phyloP scores from a whole-genome alignment of 2,888 invertebrate genomes.

The Mesorhabditis belari region DNA sequence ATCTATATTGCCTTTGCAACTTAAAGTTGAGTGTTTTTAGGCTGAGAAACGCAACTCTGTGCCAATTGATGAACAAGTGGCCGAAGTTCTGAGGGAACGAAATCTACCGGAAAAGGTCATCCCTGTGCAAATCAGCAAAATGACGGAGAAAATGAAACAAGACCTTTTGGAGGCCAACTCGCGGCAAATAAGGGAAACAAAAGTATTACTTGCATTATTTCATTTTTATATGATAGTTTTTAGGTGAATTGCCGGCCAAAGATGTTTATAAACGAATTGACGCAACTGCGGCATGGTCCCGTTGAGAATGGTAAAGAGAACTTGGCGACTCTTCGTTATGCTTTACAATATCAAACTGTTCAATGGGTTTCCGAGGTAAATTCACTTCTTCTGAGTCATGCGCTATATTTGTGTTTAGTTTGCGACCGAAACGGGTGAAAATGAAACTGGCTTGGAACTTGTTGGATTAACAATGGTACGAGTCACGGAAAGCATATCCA shows the following conservation, averaged over 20 bases:
- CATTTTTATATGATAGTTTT: too few relatives aligned
- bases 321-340: too few relatives aligned
- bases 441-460: background rate
- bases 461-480: background rate
- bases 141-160: background rate
- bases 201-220: too few relatives aligned
- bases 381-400: background rate
- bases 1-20: too few relatives aligned
- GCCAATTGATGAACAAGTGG: background rate
- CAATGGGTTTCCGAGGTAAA: background rate
- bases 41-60: too few relatives aligned
- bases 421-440: background rate
- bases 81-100: background rate
- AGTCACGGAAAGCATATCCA: too few relatives aligned
- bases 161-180: background rate
- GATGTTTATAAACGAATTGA: too few relatives aligned
- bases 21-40: too few relatives aligned
- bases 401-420: background rate
- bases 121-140: background rate
- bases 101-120: background rate
- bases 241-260: too few relatives aligned
- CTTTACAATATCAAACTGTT: background rate
- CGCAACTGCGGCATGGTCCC: too few relatives aligned
- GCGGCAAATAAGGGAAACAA: background rate
- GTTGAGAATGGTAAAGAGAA: too few relatives aligned